Evolutionary conservation across 2,797 vertebrate genomes (phyloP).

Genomic region (Linurgus olivaceus): DNA sequence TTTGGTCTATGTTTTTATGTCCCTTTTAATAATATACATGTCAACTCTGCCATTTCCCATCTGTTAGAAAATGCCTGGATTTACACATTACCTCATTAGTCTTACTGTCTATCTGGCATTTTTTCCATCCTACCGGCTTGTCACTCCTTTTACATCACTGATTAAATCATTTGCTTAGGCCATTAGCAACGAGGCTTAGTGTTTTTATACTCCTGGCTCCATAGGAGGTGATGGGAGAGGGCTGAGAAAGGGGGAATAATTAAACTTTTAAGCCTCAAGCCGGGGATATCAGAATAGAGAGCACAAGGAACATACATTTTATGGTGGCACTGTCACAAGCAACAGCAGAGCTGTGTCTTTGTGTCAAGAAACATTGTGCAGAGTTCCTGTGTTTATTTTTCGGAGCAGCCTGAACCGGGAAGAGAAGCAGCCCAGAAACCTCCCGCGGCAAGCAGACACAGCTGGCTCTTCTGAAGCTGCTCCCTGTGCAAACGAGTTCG

Average conservation of each 20-base stretch:
- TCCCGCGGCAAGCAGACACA: accelerated
- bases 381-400: slow-evolving; percentile 15
- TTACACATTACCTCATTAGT: slow-evolving; percentile 34
- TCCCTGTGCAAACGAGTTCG: not conserved
- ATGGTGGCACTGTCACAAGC: not conserved
- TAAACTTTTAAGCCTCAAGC: not conserved
- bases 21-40: not conserved
- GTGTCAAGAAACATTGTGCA: slow-evolving; percentile 17
- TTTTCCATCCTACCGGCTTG: slow-evolving; percentile 21
- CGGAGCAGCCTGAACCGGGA: not conserved
- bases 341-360: not conserved
- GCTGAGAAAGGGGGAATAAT: not conserved
- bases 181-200: not conserved
- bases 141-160: slow-evolving; percentile 1
- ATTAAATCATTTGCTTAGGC: slow-evolving; percentile 23
- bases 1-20: slow-evolving; percentile 45
- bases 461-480: not conserved
- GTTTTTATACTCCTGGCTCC: not conserved
- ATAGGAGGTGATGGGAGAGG: not conserved
- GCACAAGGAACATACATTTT: not conserved
- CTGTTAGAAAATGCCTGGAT: not conserved
- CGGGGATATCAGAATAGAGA: not conserved
- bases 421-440: not conserved
- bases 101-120: slow-evolving; percentile 15
- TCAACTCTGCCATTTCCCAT: not conserved